Conservation (phyloP, 2,113 vertebrate species). For the Lethenteron reissneri region DNA sequence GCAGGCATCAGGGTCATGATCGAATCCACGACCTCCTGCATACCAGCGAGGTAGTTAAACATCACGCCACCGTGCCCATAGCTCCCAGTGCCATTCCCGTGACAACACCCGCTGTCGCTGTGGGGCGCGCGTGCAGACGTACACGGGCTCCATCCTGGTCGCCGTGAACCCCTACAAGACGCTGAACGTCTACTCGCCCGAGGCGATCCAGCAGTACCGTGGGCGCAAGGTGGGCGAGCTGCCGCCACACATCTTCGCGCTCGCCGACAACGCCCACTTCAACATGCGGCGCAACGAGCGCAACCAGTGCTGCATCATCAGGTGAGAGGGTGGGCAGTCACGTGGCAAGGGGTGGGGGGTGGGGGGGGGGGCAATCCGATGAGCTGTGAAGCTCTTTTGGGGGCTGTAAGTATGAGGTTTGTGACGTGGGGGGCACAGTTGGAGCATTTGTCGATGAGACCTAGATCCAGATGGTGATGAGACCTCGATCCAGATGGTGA, state of each 20-base stretch:
- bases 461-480: no score
- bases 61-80: no score
- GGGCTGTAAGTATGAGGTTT: neutral
- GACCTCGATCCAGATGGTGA: no score
- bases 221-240: constrained; percentile 51
- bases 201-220: constrained; percentile 55
- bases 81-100: no score
- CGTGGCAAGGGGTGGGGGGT: neutral
- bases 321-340: constrained; percentile 23
- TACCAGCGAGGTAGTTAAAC: no score
- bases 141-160: constrained; percentile 81
- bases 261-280: constrained; percentile 80
- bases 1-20: no score
- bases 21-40: no score
- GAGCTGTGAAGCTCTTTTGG: neutral
- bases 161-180: constrained; percentile 84
- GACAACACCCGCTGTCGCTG: no score
- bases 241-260: constrained; percentile 70
- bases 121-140: constrained; percentile 31
- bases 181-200: constrained; percentile 59
- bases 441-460: neutral
- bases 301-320: constrained; percentile 86
- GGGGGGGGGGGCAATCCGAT: neutral
- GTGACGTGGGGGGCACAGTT: neutral
- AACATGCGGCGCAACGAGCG: constrained; percentile 52